Evolutionary conservation across 2,113 vertebrate genomes (phyloP).

Genomic region (Amia ocellicauda): DNA sequence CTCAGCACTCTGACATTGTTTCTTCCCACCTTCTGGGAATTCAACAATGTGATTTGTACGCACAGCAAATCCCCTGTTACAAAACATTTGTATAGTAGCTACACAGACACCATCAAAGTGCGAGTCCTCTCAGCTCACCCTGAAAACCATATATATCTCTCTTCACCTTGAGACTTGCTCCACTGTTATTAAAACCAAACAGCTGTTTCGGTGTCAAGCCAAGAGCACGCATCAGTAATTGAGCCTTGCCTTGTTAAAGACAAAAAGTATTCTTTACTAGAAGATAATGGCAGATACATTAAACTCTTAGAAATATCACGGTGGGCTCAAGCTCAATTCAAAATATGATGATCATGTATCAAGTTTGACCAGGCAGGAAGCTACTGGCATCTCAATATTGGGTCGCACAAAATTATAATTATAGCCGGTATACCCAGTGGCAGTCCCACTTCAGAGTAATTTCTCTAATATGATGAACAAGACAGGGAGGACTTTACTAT

Average conservation of each 20-base stretch:
- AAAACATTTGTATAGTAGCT: conserved; percentile 31
- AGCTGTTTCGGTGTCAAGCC: conserved; percentile 43
- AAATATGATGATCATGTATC: too few species aligned
- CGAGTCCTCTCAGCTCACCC: conserved; percentile 23
- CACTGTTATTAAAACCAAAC: conserved; percentile 39
- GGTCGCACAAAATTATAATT: too few species aligned
- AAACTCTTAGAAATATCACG: too few species aligned
- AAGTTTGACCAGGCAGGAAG: too few species aligned
- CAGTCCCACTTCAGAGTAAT: too few species aligned
- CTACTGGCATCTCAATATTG: too few species aligned
- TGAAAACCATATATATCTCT: conserved; percentile 30
- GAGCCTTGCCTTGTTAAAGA: background rate
- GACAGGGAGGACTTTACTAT: too few species aligned
- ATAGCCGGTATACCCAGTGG: too few species aligned
- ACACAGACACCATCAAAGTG: conserved; percentile 38
- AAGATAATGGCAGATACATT: background rate
- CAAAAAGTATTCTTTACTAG: background rate
- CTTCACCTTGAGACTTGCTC: conserved; percentile 34
- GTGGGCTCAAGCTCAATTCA: too few species aligned
- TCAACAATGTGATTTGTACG: conserved; percentile 55
- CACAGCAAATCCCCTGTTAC: conserved; percentile 54
- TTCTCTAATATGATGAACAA: too few species aligned
- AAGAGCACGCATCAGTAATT: conserved; percentile 1
- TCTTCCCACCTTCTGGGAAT: conserved; percentile 51
- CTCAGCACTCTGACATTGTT: conserved; percentile 45